Conservation (phyloP, 2,113 vertebrate species). For the Ginglymostoma cirratum region DNA sequence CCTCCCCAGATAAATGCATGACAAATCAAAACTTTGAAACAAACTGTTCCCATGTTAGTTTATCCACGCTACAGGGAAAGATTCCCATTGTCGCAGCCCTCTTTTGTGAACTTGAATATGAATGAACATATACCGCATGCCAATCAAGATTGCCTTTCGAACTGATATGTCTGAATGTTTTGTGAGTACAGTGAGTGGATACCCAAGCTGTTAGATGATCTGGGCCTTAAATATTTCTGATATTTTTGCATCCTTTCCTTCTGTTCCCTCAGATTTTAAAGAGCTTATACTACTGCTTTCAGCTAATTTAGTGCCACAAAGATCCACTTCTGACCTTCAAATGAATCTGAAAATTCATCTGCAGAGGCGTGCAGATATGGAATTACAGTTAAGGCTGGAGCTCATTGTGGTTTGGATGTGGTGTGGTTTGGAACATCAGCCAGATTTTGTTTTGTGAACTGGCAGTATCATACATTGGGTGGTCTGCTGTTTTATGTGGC, state of each 20-base stretch:
- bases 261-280: background rate
- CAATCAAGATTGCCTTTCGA: background rate
- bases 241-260: background rate
- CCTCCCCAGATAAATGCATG: background rate
- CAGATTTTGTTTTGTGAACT: background rate
- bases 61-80: background rate
- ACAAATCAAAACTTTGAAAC: background rate
- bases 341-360: background rate
- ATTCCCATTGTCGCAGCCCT: background rate
- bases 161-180: background rate
- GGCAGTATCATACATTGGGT: background rate
- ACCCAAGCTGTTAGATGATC: background rate
- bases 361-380: background rate
- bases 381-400: background rate
- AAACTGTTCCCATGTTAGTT: background rate
- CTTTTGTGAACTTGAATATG: background rate
- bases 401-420: constrained; percentile 5
- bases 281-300: too few relatives aligned
- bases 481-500: constrained; percentile 7
- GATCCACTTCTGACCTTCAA: background rate
- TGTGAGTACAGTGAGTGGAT: background rate
- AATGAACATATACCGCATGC: background rate
- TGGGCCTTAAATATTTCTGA: background rate
- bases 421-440: background rate
- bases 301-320: background rate